Conservation (phyloP, 2,888 invertebrate species). For the Myopa testacea region DNA sequence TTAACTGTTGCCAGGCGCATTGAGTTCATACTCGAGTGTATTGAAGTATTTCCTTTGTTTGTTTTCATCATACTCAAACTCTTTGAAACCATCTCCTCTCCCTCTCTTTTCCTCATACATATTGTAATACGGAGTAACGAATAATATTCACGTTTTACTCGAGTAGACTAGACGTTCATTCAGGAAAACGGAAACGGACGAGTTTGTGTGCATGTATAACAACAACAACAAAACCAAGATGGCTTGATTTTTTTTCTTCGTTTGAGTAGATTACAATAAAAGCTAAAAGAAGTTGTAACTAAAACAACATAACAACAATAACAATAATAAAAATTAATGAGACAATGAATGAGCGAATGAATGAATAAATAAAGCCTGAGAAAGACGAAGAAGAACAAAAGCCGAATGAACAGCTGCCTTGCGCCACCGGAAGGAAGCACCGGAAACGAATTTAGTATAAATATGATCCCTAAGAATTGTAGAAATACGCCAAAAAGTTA, state of each 20-base stretch:
- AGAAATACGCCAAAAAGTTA: not conserved
- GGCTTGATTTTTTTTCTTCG: too few species aligned
- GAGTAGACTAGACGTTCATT: slow-evolving; percentile 14
- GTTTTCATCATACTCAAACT: not conserved
- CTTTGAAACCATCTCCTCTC: too few species aligned
- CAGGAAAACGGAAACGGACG: slow-evolving; percentile 39
- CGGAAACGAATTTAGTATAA: not conserved
- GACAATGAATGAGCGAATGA: too few species aligned
- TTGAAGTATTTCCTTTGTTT: slow-evolving; percentile 39
- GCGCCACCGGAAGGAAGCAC: too few species aligned
- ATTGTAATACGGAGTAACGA: too few species aligned
- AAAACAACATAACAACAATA: not conserved
- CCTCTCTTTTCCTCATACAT: too few species aligned
- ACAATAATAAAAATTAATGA: too few species aligned
- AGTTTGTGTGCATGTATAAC: not conserved
- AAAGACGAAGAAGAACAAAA: not conserved
- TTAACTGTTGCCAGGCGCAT: slow-evolving; percentile 18
- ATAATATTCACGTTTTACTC: slow-evolving; percentile 32
- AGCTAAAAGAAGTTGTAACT: not conserved
- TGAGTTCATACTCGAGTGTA: slow-evolving; percentile 36
- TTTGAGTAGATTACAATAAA: too few species aligned
- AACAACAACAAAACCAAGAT: not conserved
- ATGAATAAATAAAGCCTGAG: not conserved
- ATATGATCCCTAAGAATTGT: not conserved
- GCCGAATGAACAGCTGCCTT: too few species aligned